Base-by-base conservation (phyloP, 2,888 invertebrate species). In the Sinohyriopsis cumingii region DNA sequence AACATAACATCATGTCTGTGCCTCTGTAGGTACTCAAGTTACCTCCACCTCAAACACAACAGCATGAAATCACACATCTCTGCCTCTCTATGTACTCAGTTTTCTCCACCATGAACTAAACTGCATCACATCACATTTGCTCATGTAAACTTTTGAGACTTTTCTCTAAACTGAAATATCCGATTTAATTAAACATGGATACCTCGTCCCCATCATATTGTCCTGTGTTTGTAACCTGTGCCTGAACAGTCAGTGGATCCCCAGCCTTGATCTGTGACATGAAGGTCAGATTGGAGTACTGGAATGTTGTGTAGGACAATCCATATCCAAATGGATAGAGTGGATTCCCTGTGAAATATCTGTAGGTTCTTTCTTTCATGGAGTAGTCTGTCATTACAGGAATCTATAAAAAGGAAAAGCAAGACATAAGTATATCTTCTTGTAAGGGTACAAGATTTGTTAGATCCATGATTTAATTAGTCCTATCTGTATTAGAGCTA, bases 301-400 rank as follows among this genome's bases (percentile, higher is more conserved):
- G 54, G 64, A 82, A 83, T 19, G 57, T 75, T 22, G 81, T 73
- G 61, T 84, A 84, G 19, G 84, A 84, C 45, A 84, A 63, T 4
- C 84, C 84, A 70, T 79, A 84, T 12, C 84, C 84, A 75, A 86
- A 87, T 1, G 85, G 84, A 69, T 82, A 87, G 20, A 83, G 73
- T 4, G 86, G 85, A 19, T 77, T 70, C 22, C 66, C 69, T 4
- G 55, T 45, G 65, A 81, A 82, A 68, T 86, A 87, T 20, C 87
- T 72, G 71, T 87, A 87, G 12, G 87, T 87, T 45, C 80, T 74
- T 33, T 77, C 76, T n/a, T 67, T 65, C 87, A 87, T 86, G 20
- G 75, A 65, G 69, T 84, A 84, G 64, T 82, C 71, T 19, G 73
- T 77, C 73, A 82, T 82, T 0, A 81, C 73, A n/a, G 80, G 80